Base-by-base conservation (phyloP, 1,140 invertebrate genomes). In the Drosophila insularis region DNA sequence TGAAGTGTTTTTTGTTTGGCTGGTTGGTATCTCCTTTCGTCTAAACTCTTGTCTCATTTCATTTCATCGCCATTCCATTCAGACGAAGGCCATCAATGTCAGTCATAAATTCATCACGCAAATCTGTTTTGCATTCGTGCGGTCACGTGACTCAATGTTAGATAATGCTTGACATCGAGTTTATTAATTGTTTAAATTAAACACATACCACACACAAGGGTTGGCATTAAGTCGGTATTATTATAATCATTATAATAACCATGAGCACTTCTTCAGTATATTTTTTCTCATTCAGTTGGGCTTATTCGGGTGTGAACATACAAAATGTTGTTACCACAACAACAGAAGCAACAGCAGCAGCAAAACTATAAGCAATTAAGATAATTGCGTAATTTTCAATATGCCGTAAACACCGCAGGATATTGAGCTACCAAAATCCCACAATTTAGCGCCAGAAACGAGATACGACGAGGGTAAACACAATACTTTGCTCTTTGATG, bases 81-180 rank as follows among this genome's bases (percentile, higher is more conserved):
- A 37, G 63, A 74, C 7, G 63, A 27, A 37, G 68, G 43, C 80
- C 85, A 89, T 89, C 84, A 89, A 89, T 89, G 85, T 85, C 85
- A 85, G 81, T 78, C 85, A 89, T 89, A 89, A 89, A 89, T 89
- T 89, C 86, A 89, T 89, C 85, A 89, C 71, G 86, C 78, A 89
- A 89, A 89, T 89, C 85, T 89, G 81, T 85, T 89, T 85, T 81
- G 85, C 68, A 77, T 78, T 65, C 78, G 85, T 89, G 85, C 74
- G 78, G 85, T 89, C 85, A 89, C 85, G 85, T 89, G 85, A 89
- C 85, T 81, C 35, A 54, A 64, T 62, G 63, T 87, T 82, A 87
- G 82, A 87, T 87, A 87, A 87, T 87, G 84, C 62, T 71, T 82
- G 84, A 82, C 72, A 78, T 71, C 65, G 68, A 69, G 56, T 71